These are phyloP conservation scores for Atrina japonica DNA, from an alignment of 2,888 invertebrate genomes.

Conservation along the genomic window DNA sequence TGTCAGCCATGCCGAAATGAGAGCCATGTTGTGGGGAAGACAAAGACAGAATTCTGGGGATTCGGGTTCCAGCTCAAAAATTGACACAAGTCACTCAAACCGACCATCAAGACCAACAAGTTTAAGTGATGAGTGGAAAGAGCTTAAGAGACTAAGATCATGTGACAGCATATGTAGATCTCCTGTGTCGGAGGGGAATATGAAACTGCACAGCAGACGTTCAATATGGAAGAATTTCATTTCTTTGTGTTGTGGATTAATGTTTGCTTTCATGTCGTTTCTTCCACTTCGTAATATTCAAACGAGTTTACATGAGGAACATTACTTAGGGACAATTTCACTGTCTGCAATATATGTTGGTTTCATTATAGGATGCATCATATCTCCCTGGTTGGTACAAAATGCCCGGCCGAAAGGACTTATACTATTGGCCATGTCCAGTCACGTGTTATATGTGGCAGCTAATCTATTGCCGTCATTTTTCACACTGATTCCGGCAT, in stretches of 20 bases:
- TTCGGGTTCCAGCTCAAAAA: not conserved
- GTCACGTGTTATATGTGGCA: constrained; percentile 70
- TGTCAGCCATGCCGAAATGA: constrained; percentile 35
- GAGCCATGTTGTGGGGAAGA: constrained; percentile 43
- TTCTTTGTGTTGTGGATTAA: constrained; percentile 56
- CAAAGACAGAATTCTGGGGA: constrained; percentile 9
- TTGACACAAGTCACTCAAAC: not conserved
- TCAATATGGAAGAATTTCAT: constrained; percentile 65
- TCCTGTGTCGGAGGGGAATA: not conserved
- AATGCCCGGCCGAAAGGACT: constrained; percentile 69
- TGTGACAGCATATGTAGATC: not conserved
- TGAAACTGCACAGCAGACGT: constrained; percentile 50
- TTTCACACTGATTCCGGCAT: constrained; percentile 67
- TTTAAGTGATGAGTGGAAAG: constrained; percentile 46
- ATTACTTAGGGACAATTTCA: constrained; percentile 67
- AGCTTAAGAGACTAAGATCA: constrained; percentile 30
- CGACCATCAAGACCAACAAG: constrained; percentile 33
- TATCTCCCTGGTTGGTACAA: constrained; percentile 64
- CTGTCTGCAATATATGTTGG: constrained; percentile 68
- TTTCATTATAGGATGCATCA: constrained; percentile 69
- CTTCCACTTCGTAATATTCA: constrained; percentile 68
- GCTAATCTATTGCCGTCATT: constrained; percentile 71
- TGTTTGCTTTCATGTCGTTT: constrained; percentile 64
- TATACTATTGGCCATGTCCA: constrained; percentile 66
- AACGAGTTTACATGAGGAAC: constrained; percentile 63